Evolutionary conservation across 2,797 vertebrate genomes (phyloP).

Genomic region (Anabas testudineus): DNA sequence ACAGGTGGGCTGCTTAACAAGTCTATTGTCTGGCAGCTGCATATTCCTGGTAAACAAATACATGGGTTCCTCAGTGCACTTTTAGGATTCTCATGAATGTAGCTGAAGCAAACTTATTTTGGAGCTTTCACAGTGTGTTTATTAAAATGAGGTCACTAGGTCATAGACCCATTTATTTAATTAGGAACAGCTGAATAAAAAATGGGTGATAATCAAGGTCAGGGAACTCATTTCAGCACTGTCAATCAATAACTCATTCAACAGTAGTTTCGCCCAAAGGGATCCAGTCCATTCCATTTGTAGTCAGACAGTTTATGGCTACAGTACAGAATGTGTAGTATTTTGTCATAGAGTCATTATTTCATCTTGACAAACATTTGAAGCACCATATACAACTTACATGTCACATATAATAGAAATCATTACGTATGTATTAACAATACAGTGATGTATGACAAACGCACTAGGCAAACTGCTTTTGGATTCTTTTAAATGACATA

Average conservation of each 20-base stretch:
- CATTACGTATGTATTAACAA: slow-evolving; percentile 39
- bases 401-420: slow-evolving; percentile 56
- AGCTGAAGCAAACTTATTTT: slow-evolving; percentile 64
- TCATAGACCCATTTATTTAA: slow-evolving; percentile 87
- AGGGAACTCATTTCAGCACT: slow-evolving; percentile 84
- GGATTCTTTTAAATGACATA: slow-evolving; percentile 68
- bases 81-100: slow-evolving; percentile 25
- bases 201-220: slow-evolving; percentile 85
- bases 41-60: slow-evolving; percentile 61
- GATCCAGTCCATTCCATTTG: slow-evolving; percentile 56
- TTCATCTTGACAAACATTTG: slow-evolving; percentile 20
- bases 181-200: slow-evolving; percentile 84
- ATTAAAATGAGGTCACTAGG: slow-evolving; percentile 84
- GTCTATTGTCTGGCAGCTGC: slow-evolving; percentile 69
- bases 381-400: slow-evolving; percentile 19
- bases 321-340: background rate
- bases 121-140: slow-evolving; percentile 53
- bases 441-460: slow-evolving; percentile 45
- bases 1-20: slow-evolving; percentile 73
- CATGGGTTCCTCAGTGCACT: slow-evolving; percentile 21
- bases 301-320: slow-evolving; percentile 50
- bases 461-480: slow-evolving; percentile 57
- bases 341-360: slow-evolving; percentile 7
- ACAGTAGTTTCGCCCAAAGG: slow-evolving; percentile 71
- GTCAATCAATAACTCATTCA: slow-evolving; percentile 85